Percentiles rank a stretch among this genome's conserved stretches.
These are phyloP conservation scores for Mus musculus DNA, from an alignment of 2,113 vertebrate genomes.

Conservation along the genomic window DNA sequence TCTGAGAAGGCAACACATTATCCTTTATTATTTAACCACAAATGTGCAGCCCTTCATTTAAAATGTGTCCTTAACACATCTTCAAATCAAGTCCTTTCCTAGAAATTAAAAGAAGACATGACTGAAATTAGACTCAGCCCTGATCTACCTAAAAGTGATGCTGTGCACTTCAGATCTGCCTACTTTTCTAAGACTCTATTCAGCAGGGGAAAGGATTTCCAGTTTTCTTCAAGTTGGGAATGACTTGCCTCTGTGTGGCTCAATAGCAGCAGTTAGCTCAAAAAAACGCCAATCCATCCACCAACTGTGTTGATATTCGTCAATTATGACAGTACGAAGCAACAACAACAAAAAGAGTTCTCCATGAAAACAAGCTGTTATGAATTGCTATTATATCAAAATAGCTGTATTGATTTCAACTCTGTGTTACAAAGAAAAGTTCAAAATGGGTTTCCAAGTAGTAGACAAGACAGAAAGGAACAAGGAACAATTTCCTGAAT, in stretches of 20 bases:
- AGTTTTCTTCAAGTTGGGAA: slow-evolving; percentile 51
- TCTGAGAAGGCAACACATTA: slow-evolving; percentile 30
- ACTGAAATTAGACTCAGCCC: slow-evolving; percentile 42
- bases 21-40: slow-evolving; percentile 2
- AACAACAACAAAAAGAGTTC: slow-evolving; percentile 57
- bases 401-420: slow-evolving; percentile 70
- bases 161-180: background rate
- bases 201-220: background rate
- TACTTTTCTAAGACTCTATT: slow-evolving; percentile 24
- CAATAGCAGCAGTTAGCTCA: slow-evolving; percentile 58
- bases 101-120: slow-evolving; percentile 50
- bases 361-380: slow-evolving; percentile 65
- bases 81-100: slow-evolving; percentile 22
- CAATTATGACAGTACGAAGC: slow-evolving; percentile 63
- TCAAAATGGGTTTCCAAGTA: slow-evolving; percentile 63
- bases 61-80: background rate
- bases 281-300: slow-evolving; percentile 27
- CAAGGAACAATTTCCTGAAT: background rate
- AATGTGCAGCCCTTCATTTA: background rate
- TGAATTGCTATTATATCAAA: slow-evolving; percentile 69
- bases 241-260: background rate
- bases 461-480: slow-evolving; percentile 59
- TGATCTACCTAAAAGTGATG: slow-evolving; percentile 40
- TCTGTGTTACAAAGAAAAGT: slow-evolving; percentile 57
- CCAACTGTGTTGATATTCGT: slow-evolving; percentile 29